phyloP scores from a whole-genome alignment of 1,140 invertebrate species.

The Conopomorpha cramerella region DNA sequence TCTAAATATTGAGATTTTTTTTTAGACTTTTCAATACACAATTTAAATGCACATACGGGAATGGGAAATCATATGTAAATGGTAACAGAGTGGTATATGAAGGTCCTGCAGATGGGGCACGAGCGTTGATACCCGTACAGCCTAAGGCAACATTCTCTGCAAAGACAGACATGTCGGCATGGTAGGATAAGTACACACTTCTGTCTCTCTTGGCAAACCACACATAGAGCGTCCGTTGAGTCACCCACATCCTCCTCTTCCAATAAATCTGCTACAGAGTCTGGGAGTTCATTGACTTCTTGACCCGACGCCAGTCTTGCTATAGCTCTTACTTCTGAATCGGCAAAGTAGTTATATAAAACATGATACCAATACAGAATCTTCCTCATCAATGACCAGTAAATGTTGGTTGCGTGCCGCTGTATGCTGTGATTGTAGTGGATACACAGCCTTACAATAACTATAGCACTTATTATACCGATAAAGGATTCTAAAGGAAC shows the following conservation, averaged over 20 bases:
- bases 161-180: conserved; percentile 49
- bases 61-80: conserved; percentile 32
- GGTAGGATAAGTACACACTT: conserved; percentile 49
- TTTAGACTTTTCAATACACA: no score
- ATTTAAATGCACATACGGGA: no score
- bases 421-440: conserved; percentile 29
- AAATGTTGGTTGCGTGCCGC: conserved; percentile 15
- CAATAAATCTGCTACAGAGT: conserved; percentile 9
- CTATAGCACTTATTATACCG: conserved; percentile 31
- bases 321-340: conserved; percentile 40
- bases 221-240: conserved; percentile 35
- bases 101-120: conserved; percentile 49
- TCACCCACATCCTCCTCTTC: conserved; percentile 17
- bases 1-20: no score
- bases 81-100: conserved; percentile 48
- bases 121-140: conserved; percentile 48
- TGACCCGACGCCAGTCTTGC: conserved; percentile 27
- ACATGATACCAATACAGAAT: conserved; percentile 31
- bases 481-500: conserved; percentile 49
- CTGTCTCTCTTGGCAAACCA: conserved; percentile 45
- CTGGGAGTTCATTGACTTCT: conserved; percentile 12
- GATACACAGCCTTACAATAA: conserved; percentile 28
- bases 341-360: conserved; percentile 39
- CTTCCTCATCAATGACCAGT: conserved; percentile 36
- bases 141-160: conserved; percentile 37